A percentile compares a stretch with the other conserved stretches of the same genome.
Conservation (phyloP, 2,888 invertebrate genomes). For the Rhopalosiphum nymphaeae region DNA sequence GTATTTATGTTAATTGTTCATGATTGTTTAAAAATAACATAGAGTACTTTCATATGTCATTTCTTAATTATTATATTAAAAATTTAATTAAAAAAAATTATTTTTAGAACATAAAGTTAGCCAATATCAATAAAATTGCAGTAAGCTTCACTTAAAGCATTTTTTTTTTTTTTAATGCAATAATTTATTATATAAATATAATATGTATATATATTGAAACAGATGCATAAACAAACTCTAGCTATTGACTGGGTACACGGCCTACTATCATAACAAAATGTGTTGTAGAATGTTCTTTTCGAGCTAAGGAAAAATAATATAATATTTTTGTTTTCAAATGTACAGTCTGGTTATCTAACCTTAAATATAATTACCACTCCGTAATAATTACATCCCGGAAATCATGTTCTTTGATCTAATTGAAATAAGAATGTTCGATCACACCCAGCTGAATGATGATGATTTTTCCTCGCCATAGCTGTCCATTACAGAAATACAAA, state of each 20-base stretch:
- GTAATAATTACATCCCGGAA: conserved; percentile 22
- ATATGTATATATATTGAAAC: neutral
- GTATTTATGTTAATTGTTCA: neutral
- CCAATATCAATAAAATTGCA: neutral
- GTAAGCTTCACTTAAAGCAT: neutral
- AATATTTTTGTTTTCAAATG: neutral
- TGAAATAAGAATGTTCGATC: conserved; percentile 41
- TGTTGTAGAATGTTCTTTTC: neutral
- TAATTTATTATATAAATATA: too few relatives aligned
- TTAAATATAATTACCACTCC: neutral
- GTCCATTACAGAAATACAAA: conserved; percentile 43
- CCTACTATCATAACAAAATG: neutral
- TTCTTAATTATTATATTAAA: neutral
- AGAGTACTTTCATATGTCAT: neutral
- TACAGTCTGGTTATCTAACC: neutral
- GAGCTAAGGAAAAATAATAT: neutral
- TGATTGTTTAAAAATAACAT: neutral
- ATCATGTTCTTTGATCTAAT: conserved; percentile 11
- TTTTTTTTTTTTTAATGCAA: neutral
- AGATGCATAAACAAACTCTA: neutral
- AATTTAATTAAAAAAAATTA: neutral
- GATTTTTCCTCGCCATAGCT: conserved; percentile 24
- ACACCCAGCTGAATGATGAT: neutral
- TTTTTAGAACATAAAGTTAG: neutral
- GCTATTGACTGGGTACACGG: neutral